Evolutionary conservation across 2,113 vertebrate genomes (phyloP).

Genomic region (Alces alces): DNA sequence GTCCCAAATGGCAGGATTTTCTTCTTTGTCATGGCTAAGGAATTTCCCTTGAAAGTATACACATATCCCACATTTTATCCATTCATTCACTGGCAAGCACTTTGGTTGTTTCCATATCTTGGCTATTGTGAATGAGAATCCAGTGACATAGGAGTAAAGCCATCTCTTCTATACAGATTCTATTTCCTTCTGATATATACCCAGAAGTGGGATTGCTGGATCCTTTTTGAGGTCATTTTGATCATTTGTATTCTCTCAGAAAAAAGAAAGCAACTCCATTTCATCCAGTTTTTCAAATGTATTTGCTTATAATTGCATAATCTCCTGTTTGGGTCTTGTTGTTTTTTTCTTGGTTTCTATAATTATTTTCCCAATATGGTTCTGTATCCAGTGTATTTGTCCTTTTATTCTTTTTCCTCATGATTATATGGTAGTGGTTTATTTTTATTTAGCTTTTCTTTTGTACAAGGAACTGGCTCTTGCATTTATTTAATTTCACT

Average conservation of each 20-base stretch:
- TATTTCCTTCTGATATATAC: background rate
- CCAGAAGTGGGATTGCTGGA: background rate
- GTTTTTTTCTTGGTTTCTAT: constrained; percentile 3
- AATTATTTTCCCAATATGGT: background rate
- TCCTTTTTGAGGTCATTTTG: background rate
- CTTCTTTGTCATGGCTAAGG: background rate
- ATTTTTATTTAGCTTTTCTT: background rate
- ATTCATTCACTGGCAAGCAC: background rate
- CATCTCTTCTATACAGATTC: background rate
- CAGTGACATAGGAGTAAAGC: background rate
- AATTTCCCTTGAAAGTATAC: background rate
- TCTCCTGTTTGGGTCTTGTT: background rate
- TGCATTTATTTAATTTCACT: background rate
- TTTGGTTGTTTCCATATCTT: background rate
- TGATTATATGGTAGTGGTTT: background rate
- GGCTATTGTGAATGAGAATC: background rate
- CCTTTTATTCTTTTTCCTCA: background rate
- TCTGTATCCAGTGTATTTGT: background rate
- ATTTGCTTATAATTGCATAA: background rate
- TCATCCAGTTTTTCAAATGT: background rate
- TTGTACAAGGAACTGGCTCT: background rate
- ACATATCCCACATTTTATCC: background rate
- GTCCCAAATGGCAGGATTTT: background rate
- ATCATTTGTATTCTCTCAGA: background rate
- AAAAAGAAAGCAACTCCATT: background rate